Evolutionary conservation across 2,113 vertebrate genomes (phyloP), one percentile per base, ranked within the genome.

Genomic region (Hassar affinis): DNA sequence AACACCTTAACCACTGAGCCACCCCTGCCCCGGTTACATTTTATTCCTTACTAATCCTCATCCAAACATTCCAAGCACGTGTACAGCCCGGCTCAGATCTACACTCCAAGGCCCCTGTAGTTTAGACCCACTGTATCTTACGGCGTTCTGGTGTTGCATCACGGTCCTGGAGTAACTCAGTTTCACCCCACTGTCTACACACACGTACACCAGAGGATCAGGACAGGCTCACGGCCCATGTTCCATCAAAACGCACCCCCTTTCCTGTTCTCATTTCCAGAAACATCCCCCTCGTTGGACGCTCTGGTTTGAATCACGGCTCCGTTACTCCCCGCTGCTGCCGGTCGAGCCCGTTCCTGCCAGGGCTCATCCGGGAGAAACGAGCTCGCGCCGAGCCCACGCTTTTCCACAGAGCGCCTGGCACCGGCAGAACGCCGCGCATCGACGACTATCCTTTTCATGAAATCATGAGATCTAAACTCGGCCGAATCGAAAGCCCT

Each of bases 381-480:
- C 85, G 78, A 77, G 85, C 84, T 89, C 88, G 91, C 90, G 14
- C 75, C 11, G 82, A 88, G 86, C 84, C 80, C 87, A 88, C 84
- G 86, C 88, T 85, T 88, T 82, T 78, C 77, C 81, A 51, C 25
- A 66, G 54, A 86, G 77, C 80, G 42, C 11, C 87, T 87, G 88
- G 87, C 85, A 86, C 87, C 88, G 86, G 80, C 82, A 52, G 84
- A 88, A 69, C 66, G 86, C 62, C 59, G 88, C 74, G 87, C 89
- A 91, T 61, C 79, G 69, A 81, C 79, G 49, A 15, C 62, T 30
- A 1, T 81, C 72, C 84, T 81, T 56, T 25, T 78, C 78, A n/a
- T n/a, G n/a, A 88, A 42, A 79, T 54, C 30, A 20, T 6, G 38
- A 51, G 35, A 82, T 22, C 61, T 64, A 69, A 81, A 81, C 79